Evolutionary conservation across 2,113 vertebrate genomes (phyloP).

Genomic region (Melanerpes aurifrons): DNA sequence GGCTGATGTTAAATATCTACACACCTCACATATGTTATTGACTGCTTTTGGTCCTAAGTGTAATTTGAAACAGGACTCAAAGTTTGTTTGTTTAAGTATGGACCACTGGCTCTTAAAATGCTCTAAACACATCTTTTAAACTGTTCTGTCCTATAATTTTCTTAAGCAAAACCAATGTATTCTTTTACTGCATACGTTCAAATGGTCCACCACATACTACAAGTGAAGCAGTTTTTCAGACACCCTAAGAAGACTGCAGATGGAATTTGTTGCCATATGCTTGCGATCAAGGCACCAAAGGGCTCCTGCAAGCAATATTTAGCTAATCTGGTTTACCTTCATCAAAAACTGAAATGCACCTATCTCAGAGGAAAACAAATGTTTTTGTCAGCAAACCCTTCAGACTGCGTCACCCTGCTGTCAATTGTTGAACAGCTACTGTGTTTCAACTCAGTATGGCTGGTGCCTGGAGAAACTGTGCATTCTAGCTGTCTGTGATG

Average conservation of each 20-base stretch:
- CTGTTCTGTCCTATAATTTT: not conserved
- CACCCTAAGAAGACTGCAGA: not conserved
- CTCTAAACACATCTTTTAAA: not conserved
- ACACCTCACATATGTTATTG: not conserved
- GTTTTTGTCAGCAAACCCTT: not conserved
- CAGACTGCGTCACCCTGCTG: not conserved
- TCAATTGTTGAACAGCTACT: slow-evolving; percentile 7
- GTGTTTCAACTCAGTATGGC: not conserved
- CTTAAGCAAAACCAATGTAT: not conserved
- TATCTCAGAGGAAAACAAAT: slow-evolving; percentile 11
- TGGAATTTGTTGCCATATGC: not conserved
- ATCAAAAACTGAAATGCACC: not conserved
- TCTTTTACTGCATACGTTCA: not conserved
- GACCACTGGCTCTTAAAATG: not conserved
- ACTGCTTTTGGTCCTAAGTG: not conserved
- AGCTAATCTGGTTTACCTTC: not conserved
- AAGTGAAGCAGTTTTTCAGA: not conserved
- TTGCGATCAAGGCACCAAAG: not conserved
- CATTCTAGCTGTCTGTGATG: not conserved
- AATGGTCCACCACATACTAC: not conserved
- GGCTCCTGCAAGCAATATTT: not conserved
- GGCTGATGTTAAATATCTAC: not conserved
- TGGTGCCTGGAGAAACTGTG: not conserved
- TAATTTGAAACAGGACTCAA: not conserved
- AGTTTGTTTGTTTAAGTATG: not conserved